Evolutionary conservation across 2,797 vertebrate species (phyloP).

Genomic region (Takifugu ocellatus): DNA sequence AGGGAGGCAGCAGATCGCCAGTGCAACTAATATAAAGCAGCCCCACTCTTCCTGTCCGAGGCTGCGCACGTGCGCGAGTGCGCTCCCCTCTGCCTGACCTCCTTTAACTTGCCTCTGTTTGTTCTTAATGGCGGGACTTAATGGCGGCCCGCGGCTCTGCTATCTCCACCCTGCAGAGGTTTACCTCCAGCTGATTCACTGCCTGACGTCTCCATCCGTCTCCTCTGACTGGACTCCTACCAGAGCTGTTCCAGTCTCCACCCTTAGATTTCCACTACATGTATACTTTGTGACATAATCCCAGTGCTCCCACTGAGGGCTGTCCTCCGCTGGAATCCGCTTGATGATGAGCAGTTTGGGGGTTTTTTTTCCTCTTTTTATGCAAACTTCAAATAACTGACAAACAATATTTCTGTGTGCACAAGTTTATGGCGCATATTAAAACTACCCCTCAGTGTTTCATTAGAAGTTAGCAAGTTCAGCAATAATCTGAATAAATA

Average conservation of each 20-base stretch:
- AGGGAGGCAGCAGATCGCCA: neutral
- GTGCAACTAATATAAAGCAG: too few species aligned
- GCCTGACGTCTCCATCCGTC: constrained; percentile 12
- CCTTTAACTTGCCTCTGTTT: constrained; percentile 11
- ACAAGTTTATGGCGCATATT: too few species aligned
- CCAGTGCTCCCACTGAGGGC: neutral
- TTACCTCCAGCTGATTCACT: constrained; percentile 33
- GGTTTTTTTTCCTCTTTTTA: neutral
- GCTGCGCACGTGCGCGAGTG: neutral
- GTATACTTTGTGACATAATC: constrained; percentile 3
- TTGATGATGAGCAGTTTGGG: neutral
- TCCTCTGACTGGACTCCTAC: neutral
- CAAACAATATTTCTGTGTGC: too few species aligned
- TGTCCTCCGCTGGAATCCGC: neutral
- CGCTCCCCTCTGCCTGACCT: neutral
- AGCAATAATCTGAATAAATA: too few species aligned
- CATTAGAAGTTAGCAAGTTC: too few species aligned
- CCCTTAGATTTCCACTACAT: neutral
- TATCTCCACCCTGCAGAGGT: constrained; percentile 36
- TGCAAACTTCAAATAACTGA: too few species aligned
- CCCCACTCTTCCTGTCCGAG: neutral
- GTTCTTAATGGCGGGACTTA: neutral
- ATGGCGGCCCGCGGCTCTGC: constrained; percentile 18
- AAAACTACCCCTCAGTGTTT: too few species aligned
- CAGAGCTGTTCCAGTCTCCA: constrained; percentile 11